Evolutionary conservation across 2,113 vertebrate genomes (phyloP).

Genomic region (Psittacus erithacus): DNA sequence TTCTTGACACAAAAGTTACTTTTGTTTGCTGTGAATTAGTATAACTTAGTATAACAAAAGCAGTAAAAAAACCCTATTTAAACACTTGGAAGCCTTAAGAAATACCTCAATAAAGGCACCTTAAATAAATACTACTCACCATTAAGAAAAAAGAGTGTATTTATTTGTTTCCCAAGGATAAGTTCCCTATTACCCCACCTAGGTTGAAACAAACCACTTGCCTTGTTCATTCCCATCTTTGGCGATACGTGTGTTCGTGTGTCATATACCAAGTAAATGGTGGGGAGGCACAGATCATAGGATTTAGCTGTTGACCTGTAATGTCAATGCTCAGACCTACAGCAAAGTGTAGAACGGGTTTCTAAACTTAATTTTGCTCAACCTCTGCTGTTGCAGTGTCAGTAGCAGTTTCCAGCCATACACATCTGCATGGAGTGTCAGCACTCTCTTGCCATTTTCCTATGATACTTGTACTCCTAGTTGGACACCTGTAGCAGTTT

Average conservation of each 20-base stretch:
- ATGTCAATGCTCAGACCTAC: not conserved
- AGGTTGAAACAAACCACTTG: not conserved
- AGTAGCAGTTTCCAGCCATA: not conserved
- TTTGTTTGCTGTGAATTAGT: not conserved
- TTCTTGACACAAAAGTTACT: not conserved
- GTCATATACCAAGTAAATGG: rapidly evolving
- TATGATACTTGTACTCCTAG: not conserved
- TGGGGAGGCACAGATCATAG: not conserved
- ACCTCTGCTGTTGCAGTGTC: not conserved
- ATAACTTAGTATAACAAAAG: not conserved
- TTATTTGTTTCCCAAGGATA: not conserved
- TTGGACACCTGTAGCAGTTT: not conserved
- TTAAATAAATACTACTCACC: not conserved
- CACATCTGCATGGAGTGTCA: not conserved
- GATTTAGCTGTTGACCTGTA: not conserved
- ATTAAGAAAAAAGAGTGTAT: not conserved
- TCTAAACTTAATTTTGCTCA: not conserved
- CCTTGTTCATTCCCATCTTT: not conserved
- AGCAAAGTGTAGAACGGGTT: not conserved
- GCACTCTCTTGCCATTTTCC: not conserved
- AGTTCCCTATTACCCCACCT: not conserved
- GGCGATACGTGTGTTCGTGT: rapidly evolving
- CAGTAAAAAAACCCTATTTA: not conserved
- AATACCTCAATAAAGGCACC: not conserved
- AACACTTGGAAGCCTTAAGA: not conserved